Evolutionary conservation across 1,140 invertebrate species (phyloP), one percentile per base, ranked within the genome.

Genomic region (Anastrepha ludens): DNA sequence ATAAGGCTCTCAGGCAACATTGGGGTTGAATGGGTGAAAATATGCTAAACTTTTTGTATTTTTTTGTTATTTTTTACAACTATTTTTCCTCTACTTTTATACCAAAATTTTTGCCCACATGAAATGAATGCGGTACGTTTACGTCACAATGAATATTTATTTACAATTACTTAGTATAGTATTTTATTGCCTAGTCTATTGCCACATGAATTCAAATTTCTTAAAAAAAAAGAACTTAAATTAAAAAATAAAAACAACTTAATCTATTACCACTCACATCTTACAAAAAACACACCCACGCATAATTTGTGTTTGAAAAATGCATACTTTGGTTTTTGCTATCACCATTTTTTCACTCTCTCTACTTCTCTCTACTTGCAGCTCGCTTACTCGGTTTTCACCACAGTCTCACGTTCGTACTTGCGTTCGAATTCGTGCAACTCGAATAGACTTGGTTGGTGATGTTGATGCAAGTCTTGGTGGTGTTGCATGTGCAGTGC

Each of bases 311-410:
- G 50, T 55, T 1, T 8, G 9, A 47, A 7, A 74, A 47, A n/a
- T 74, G 13, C 67, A n/a, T 11, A 44, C 85, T 86, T 62, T 86
- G 85, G 58, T 86, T 60, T 41, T n/a, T 17, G 65, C 39, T 29
- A 44, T 11, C 17, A n/a, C 39, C 65, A 70, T 15, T 47, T 70
- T 8, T 39, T 5, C 15, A 17, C 41, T 3, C 67, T 13, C 44
- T 44, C 39, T 55, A 3, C 74, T 13, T n/a, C 74, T 81, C 41
- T 17, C 44, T 4, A 81, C 50, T 4, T 17, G 3, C 47, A 55
- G 58, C 50, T 15, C n/a, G 29, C 6, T 81, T 89, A 92, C 85
- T 92, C 91, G 91, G 93, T 92, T 89, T 93, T 93, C 55, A 93
- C 92, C 85, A 93, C 89, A 50, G 91, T 89, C 39, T 92, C 91